A percentile compares a stretch with the other conserved stretches of the same genome.
phyloP scores from a whole-genome alignment of 2,797 vertebrate genomes.

The Picus viridis region DNA sequence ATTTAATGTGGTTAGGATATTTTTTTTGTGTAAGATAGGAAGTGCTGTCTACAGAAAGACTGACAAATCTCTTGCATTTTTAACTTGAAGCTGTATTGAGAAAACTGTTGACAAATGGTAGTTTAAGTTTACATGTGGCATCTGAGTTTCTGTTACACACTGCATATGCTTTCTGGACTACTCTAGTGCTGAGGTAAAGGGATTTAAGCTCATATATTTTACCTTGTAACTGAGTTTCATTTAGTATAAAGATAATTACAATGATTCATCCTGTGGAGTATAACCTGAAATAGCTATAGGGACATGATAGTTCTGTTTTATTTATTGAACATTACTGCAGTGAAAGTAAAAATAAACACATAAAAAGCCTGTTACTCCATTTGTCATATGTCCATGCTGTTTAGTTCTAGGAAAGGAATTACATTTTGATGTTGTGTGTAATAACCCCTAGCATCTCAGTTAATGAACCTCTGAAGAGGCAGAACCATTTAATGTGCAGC shows the following conservation, averaged over 20 bases:
- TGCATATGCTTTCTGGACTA: fast-evolving
- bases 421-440: not conserved
- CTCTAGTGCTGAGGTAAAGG: not conserved
- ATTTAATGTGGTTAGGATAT: not conserved
- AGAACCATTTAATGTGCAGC: not conserved
- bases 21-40: not conserved
- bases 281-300: not conserved
- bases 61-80: not conserved
- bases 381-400: not conserved
- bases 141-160: not conserved
- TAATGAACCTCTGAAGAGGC: not conserved
- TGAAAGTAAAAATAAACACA: not conserved
- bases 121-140: not conserved
- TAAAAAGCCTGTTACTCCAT: not conserved
- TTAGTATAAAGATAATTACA: not conserved
- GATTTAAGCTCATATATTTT: not conserved
- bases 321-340: not conserved
- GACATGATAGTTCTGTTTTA: not conserved
- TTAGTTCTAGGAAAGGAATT: not conserved
- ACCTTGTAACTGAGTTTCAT: not conserved
- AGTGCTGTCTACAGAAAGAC: not conserved
- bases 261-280: not conserved
- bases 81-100: not conserved
- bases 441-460: not conserved
- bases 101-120: not conserved